A percentile compares a stretch with the other conserved stretches of the same genome.
phyloP scores from a whole-genome alignment of 2,113 vertebrate species.

The Turdus rufiventris region DNA sequence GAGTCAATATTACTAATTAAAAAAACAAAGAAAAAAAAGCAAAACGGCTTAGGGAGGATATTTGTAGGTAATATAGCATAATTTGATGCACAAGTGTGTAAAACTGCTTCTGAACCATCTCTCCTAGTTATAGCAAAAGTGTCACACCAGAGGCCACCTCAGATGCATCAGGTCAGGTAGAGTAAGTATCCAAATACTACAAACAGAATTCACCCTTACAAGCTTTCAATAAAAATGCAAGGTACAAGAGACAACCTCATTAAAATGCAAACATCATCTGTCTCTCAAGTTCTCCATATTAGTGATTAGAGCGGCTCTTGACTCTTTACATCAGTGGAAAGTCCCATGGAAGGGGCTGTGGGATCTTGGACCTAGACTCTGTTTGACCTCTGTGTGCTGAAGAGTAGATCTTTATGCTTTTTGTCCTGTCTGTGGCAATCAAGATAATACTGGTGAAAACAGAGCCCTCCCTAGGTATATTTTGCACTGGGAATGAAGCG shows the following conservation, averaged over 20 bases:
- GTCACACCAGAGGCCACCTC: neutral
- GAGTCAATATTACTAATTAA: neutral
- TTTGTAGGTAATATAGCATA: neutral
- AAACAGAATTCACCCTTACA: neutral
- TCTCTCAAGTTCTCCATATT: neutral
- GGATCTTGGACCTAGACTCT: neutral
- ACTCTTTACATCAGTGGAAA: neutral
- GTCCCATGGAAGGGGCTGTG: neutral
- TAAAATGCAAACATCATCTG: neutral
- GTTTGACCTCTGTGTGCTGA: neutral
- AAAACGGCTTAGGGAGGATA: neutral
- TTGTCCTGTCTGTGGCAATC: neutral
- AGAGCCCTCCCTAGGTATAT: neutral
- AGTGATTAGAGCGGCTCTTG: neutral
- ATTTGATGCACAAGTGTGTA: neutral
- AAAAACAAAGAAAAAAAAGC: neutral
- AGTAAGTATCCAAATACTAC: neutral
- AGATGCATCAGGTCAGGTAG: neutral
- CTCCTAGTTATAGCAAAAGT: neutral
- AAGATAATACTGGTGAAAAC: neutral
- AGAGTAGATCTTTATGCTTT: neutral
- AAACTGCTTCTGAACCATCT: neutral
- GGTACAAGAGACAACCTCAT: neutral
- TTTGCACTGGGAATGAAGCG: neutral
- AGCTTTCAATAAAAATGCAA: neutral